These are phyloP conservation scores for Leptinotarsa peninsularis DNA, from an alignment of 2,888 invertebrate species.

Conservation along the genomic window DNA sequence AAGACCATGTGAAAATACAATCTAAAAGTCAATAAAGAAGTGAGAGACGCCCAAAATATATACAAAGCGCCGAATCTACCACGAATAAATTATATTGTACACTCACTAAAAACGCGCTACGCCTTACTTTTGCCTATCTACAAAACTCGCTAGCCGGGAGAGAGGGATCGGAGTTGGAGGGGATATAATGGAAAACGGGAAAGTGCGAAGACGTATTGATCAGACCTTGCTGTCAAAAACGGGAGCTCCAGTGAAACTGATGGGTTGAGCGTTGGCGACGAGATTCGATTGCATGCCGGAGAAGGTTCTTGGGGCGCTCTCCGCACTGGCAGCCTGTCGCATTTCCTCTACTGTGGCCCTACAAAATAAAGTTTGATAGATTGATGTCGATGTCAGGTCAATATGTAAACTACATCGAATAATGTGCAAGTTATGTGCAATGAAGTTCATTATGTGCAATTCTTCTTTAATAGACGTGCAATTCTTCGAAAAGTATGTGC, in stretches of 20 bases:
- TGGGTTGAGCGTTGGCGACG: slow-evolving; percentile 85
- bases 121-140: not conserved
- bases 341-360: slow-evolving; percentile 86
- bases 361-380: slow-evolving; percentile 37
- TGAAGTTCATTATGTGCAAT: not conserved
- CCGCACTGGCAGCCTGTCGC: slow-evolving; percentile 76
- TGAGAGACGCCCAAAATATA: not conserved
- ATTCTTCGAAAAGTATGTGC: too few species aligned
- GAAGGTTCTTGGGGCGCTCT: slow-evolving; percentile 60
- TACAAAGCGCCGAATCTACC: not conserved
- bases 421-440: not conserved
- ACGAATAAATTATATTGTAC: slow-evolving; percentile 10
- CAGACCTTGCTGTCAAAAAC: slow-evolving; percentile 76
- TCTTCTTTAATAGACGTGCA: not conserved
- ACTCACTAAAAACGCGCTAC: slow-evolving; percentile 5
- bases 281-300: slow-evolving; percentile 79
- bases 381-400: too few species aligned
- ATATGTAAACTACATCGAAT: not conserved
- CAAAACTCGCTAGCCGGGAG: not conserved
- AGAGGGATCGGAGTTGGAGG: not conserved
- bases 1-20: not conserved
- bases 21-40: not conserved
- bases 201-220: slow-evolving; percentile 54
- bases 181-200: slow-evolving; percentile 22
- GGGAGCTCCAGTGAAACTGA: slow-evolving; percentile 80